Evolutionary conservation across 1,140 invertebrate species (phyloP).

Genomic region (Drosophila prosaltans): DNA sequence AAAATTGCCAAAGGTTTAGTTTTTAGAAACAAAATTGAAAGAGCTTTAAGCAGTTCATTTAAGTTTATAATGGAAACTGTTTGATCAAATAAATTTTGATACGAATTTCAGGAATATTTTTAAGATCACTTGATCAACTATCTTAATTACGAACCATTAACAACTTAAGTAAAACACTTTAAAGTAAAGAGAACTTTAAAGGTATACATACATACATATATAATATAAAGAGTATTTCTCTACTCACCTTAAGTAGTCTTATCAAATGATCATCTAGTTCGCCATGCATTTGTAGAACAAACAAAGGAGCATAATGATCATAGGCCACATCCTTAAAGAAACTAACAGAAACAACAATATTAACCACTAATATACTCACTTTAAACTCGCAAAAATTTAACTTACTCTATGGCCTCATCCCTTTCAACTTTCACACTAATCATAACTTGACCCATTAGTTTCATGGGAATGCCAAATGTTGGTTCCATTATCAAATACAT

Average conservation of each 20-base stretch:
- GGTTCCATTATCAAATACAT: constrained; percentile 89
- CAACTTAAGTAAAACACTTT: too few species aligned
- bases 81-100: too few species aligned
- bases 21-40: too few species aligned
- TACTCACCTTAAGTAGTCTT: constrained; percentile 47
- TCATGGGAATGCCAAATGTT: constrained; percentile 87
- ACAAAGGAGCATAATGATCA: constrained; percentile 66
- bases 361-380: neutral
- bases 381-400: constrained; percentile 11
- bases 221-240: too few species aligned
- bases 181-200: neutral
- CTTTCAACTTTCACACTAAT: constrained; percentile 87
- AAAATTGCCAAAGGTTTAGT: too few species aligned
- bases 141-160: too few species aligned
- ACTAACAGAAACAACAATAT: constrained; percentile 3
- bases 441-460: constrained; percentile 87
- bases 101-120: too few species aligned
- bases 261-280: constrained; percentile 48
- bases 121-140: too few species aligned
- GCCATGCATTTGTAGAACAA: constrained; percentile 42
- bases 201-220: too few species aligned
- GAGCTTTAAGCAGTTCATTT: too few species aligned
- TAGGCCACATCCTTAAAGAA: constrained; percentile 53
- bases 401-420: constrained; percentile 84
- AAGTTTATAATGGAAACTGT: too few species aligned